Evolutionary conservation across 2,797 vertebrate species (phyloP).

Genomic region (Falco peregrinus): DNA sequence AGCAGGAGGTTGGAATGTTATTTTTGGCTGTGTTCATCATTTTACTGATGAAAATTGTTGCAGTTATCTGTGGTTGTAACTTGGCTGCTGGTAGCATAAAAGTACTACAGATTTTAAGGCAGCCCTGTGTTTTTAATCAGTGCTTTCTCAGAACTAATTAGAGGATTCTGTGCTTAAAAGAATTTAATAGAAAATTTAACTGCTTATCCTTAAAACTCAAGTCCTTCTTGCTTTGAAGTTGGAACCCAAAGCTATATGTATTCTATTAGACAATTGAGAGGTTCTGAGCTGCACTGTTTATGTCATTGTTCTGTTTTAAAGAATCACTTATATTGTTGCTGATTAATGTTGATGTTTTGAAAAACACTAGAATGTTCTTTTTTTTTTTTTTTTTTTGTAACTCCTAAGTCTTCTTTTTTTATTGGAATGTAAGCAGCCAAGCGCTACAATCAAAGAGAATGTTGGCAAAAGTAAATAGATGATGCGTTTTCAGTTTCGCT

Average conservation of each 20-base stretch:
- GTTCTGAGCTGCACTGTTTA: not conserved
- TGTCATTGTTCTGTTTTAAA: not conserved
- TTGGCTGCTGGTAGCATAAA: not conserved
- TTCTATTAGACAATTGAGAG: not conserved
- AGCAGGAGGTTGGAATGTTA: not conserved
- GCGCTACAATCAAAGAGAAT: not conserved
- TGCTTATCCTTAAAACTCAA: not conserved
- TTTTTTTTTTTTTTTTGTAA: not conserved
- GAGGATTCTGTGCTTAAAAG: not conserved
- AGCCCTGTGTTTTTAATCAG: not conserved
- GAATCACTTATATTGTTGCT: not conserved
- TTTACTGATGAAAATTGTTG: not conserved
- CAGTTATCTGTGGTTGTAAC: not conserved
- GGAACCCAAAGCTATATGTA: constrained; percentile 4
- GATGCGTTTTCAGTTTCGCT: not conserved
- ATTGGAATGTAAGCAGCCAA: not conserved
- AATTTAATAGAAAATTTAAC: not conserved
- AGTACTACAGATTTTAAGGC: not conserved
- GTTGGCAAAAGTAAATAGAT: not conserved
- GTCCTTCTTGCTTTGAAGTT: not conserved
- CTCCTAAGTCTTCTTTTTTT: not conserved
- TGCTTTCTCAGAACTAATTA: not conserved
- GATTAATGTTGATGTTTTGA: not conserved
- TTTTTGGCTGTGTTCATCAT: not conserved
- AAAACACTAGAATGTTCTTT: not conserved